Conservation (phyloP, 1,140 invertebrate genomes). For the Phthorimaea operculella region DNA sequence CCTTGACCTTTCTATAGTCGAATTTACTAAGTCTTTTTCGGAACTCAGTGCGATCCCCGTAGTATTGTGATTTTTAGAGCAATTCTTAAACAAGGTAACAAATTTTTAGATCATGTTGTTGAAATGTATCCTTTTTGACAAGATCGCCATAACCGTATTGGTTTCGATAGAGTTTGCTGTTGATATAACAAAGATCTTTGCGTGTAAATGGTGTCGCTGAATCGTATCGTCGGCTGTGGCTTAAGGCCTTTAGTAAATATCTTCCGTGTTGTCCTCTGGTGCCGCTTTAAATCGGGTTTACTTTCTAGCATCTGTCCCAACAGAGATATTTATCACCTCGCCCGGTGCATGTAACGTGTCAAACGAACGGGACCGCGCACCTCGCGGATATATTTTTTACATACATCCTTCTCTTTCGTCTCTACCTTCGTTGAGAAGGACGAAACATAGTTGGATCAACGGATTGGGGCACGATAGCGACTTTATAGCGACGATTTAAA, state of each 20-base stretch:
- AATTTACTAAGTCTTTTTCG: no score
- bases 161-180: no score
- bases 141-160: no score
- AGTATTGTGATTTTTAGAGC: no score
- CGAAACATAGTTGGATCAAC: conserved; percentile 12
- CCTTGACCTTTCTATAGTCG: no score
- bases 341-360: conserved; percentile 45
- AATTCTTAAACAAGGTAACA: no score
- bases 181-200: no score
- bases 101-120: no score
- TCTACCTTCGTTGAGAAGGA: conserved; percentile 33
- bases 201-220: no score
- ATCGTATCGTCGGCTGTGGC: no score
- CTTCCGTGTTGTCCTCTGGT: conserved; percentile 30
- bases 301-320: conserved; percentile 36
- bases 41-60: no score
- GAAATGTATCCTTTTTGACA: no score
- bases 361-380: conserved; percentile 42
- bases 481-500: conserved; percentile 39
- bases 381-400: conserved; percentile 47
- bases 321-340: conserved; percentile 53
- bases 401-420: conserved; percentile 25
- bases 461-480: conserved; percentile 24
- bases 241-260: conserved; percentile 3
- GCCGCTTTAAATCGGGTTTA: conserved; percentile 47